phyloP scores from a whole-genome alignment of 2,888 invertebrate species.

The Autographa gamma region DNA sequence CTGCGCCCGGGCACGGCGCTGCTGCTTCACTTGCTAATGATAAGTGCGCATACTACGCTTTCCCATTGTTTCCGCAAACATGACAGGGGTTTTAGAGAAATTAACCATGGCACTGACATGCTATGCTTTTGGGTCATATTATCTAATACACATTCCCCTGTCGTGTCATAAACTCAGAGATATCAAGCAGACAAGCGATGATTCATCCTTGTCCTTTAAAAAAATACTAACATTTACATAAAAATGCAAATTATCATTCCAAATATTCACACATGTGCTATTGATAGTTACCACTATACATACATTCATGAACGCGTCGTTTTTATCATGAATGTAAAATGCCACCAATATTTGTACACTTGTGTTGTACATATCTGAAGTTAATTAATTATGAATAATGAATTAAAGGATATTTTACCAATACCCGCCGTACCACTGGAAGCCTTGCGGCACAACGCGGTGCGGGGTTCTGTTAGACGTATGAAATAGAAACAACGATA shows the following conservation, averaged over 20 bases:
- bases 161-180: background rate
- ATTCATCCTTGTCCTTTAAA: conserved; percentile 3
- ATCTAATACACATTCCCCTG: background rate
- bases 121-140: too few relatives aligned
- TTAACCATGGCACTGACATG: too few relatives aligned
- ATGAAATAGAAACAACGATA: conserved; percentile 6
- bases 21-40: conserved; percentile 38
- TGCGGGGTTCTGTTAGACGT: conserved; percentile 5
- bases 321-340: background rate
- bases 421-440: background rate
- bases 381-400: conserved; percentile 12
- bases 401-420: background rate
- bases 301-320: background rate
- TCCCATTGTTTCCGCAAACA: conserved; percentile 38
- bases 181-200: background rate
- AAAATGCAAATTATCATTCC: conserved; percentile 2
- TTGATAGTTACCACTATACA: background rate
- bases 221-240: background rate
- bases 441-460: background rate
- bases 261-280: conserved; percentile 18
- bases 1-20: conserved; percentile 25
- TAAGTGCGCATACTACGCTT: conserved; percentile 47
- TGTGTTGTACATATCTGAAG: conserved; percentile 12
- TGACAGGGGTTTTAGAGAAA: too few relatives aligned
- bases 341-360: background rate